Evolutionary conservation across 2,113 vertebrate species (phyloP).

Genomic region (Ammodytes marinus): DNA sequence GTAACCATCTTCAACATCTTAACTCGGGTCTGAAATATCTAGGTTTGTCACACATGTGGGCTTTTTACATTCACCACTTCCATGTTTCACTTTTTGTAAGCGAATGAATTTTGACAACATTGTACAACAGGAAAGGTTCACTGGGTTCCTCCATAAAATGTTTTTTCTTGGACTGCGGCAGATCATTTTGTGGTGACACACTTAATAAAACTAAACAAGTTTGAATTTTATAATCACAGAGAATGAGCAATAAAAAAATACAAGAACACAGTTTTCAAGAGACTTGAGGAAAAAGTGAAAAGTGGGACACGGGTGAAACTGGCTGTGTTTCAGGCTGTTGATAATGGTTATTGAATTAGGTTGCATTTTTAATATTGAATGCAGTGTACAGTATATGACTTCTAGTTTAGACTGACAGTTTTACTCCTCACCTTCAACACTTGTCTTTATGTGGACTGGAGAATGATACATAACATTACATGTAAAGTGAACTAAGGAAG

Average conservation of each 20-base stretch:
- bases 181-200: background rate
- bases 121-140: background rate
- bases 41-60: background rate
- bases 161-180: background rate
- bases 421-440: background rate
- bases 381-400: too few species aligned
- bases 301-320: background rate
- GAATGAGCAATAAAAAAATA: background rate
- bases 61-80: background rate
- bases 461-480: background rate
- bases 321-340: background rate
- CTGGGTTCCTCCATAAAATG: background rate
- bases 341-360: background rate
- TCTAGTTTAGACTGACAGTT: background rate
- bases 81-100: background rate
- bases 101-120: background rate
- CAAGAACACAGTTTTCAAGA: background rate
- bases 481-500: background rate
- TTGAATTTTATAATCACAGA: background rate
- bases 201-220: background rate
- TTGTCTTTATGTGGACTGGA: background rate
- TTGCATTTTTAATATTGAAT: background rate
- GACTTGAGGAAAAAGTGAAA: too few species aligned
- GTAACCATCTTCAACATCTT: background rate
- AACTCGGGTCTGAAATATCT: background rate